A percentile compares a stretch with the other conserved stretches of the same genome.
phyloP scores from a whole-genome alignment of 1,140 invertebrate genomes.

The Drosophila tristis region DNA sequence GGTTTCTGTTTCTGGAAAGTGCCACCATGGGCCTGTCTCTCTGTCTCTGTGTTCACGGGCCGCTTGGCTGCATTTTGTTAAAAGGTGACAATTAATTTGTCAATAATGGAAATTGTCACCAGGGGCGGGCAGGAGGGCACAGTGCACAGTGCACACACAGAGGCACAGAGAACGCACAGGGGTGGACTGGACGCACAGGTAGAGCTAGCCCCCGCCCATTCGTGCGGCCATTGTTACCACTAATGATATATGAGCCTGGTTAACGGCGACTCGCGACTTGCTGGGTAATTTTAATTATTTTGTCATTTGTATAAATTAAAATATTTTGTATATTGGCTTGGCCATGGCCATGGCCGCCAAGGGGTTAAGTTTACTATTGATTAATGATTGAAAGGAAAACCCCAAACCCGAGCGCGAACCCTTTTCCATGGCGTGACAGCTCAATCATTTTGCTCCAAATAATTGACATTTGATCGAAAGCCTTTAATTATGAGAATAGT shows the following conservation, averaged over 20 bases:
- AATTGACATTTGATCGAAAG: conserved; percentile 35
- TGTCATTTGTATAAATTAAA: conserved; percentile 83
- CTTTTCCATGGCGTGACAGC: conserved; percentile 44
- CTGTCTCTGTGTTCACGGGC: neutral
- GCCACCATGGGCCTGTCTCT: too few relatives aligned
- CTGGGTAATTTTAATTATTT: conserved; percentile 75
- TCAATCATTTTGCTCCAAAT: conserved; percentile 35
- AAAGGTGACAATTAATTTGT: conserved; percentile 83
- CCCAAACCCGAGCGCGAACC: neutral
- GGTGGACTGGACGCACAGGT: neutral
- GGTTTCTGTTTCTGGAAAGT: too few relatives aligned
- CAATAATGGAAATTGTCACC: conserved; percentile 77
- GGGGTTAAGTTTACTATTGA: conserved; percentile 45
- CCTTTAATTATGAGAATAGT: conserved; percentile 34
- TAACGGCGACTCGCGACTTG: conserved; percentile 37
- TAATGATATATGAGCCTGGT: conserved; percentile 73
- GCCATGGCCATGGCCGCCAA: conserved; percentile 30
- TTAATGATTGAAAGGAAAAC: conserved; percentile 41
- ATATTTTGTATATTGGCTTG: conserved; percentile 66
- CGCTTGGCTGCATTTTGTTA: conserved; percentile 72
- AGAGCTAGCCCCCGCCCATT: conserved; percentile 51
- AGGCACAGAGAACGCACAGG: neutral
- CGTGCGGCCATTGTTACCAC: conserved; percentile 56
- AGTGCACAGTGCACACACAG: neutral
- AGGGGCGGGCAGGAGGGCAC: conserved; percentile 1